Evolutionary conservation across 1,140 invertebrate genomes (phyloP).

Genomic region (Eueides isabella): DNA sequence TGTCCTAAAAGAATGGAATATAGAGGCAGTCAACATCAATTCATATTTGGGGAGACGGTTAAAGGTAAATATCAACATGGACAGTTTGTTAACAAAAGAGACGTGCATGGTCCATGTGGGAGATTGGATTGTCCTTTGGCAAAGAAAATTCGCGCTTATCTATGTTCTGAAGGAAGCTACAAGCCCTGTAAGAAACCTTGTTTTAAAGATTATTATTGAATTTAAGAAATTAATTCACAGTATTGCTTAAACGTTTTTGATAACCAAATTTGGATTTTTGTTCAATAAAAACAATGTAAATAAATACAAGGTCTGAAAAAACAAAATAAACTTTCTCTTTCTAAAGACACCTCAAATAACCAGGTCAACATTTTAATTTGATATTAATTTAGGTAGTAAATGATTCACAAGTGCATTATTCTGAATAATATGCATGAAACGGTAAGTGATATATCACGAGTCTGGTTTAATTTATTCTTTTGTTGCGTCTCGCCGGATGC

Average conservation of each 20-base stretch:
- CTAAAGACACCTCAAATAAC: conserved; percentile 40
- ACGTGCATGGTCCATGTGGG: conserved; percentile 74
- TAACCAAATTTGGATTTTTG: conserved; percentile 20
- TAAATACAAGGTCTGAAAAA: conserved; percentile 32
- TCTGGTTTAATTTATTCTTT: conserved; percentile 36
- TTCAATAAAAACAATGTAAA: conserved; percentile 33
- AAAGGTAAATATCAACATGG: conserved; percentile 74
- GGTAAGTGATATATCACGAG: conserved; percentile 39
- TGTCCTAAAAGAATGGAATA: conserved; percentile 76
- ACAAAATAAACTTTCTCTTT: conserved; percentile 49
- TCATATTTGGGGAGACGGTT: conserved; percentile 65
- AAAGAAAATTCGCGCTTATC: conserved; percentile 66
- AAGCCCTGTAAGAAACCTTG: conserved; percentile 74
- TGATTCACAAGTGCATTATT: conserved; percentile 50
- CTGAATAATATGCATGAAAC: conserved; percentile 35
- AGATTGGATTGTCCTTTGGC: conserved; percentile 74
- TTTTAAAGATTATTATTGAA: conserved; percentile 64
- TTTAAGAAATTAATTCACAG: conserved; percentile 5
- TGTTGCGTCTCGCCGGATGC: conserved; percentile 26
- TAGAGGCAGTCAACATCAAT: conserved; percentile 71
- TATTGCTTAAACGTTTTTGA: conserved; percentile 9
- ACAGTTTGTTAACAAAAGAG: conserved; percentile 71
- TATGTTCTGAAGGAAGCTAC: conserved; percentile 68
- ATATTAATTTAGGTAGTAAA: conserved; percentile 47
- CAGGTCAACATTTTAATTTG: conserved; percentile 48